Conservation (phyloP, 2,888 invertebrate species). For the Punctoribates punctum region DNA sequence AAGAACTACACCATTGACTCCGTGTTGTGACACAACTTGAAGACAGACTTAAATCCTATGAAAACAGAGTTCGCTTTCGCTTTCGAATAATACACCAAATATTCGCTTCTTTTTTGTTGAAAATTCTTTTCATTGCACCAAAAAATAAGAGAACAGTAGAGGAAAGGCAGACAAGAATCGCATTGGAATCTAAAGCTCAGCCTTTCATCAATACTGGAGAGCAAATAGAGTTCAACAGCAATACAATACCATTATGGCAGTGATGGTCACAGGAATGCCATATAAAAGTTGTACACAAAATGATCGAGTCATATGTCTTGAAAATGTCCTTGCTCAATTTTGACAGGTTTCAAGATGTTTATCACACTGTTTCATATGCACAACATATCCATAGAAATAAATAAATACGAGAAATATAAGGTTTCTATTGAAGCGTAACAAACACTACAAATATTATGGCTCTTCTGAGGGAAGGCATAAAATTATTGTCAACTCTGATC, state of each 20-base stretch:
- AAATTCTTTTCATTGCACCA: not conserved
- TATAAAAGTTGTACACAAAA: too few species aligned
- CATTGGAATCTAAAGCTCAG: not conserved
- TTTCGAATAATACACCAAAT: not conserved
- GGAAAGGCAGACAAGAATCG: not conserved
- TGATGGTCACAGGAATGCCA: too few species aligned
- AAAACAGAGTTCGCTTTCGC: conserved; percentile 4
- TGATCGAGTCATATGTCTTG: not conserved
- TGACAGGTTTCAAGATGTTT: too few species aligned
- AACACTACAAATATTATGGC: not conserved
- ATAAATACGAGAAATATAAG: too few species aligned
- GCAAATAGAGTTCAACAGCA: conserved; percentile 15
- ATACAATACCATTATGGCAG: not conserved
- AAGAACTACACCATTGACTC: not conserved
- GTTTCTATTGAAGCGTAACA: not conserved
- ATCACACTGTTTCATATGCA: too few species aligned
- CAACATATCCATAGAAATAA: too few species aligned
- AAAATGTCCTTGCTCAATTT: too few species aligned
- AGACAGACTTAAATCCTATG: not conserved
- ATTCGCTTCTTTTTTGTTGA: not conserved
- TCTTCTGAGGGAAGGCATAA: not conserved
- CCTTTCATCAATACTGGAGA: conserved; percentile 16
- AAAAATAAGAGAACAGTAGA: not conserved
- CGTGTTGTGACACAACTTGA: not conserved
- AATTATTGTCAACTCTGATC: too few species aligned